These are phyloP conservation scores for Lucilia sericata DNA, from an alignment of 1,140 invertebrate species.

Conservation along the genomic window DNA sequence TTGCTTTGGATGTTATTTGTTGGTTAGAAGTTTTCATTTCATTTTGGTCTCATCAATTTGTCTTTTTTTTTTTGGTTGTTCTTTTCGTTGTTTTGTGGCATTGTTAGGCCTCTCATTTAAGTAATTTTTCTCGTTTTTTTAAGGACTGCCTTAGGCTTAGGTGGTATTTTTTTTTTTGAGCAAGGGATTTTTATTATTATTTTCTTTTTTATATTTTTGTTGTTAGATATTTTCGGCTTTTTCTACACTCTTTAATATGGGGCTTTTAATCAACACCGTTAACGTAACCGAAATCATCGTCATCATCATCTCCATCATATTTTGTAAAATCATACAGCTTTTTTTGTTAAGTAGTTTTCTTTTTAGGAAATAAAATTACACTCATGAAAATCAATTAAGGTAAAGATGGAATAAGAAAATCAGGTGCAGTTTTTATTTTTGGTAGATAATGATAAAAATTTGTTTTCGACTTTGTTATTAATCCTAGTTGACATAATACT, in stretches of 20 bases:
- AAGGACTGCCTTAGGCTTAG: neutral
- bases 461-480: no score
- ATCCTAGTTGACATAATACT: no score
- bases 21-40: neutral
- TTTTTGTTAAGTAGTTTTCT: neutral
- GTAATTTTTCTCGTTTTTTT: neutral
- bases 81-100: neutral
- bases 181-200: neutral
- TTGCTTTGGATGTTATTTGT: neutral
- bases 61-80: neutral
- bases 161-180: neutral
- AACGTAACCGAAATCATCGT: neutral
- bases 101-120: neutral
- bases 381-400: neutral
- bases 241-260: neutral
- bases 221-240: neutral
- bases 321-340: neutral
- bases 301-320: neutral
- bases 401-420: neutral
- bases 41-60: neutral
- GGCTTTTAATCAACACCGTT: neutral
- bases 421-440: no score
- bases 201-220: neutral
- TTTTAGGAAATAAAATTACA: neutral
- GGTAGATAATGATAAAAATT: no score